Conservation (phyloP, 2,888 invertebrate genomes). For the Caenorhabditis zanzibari region DNA sequence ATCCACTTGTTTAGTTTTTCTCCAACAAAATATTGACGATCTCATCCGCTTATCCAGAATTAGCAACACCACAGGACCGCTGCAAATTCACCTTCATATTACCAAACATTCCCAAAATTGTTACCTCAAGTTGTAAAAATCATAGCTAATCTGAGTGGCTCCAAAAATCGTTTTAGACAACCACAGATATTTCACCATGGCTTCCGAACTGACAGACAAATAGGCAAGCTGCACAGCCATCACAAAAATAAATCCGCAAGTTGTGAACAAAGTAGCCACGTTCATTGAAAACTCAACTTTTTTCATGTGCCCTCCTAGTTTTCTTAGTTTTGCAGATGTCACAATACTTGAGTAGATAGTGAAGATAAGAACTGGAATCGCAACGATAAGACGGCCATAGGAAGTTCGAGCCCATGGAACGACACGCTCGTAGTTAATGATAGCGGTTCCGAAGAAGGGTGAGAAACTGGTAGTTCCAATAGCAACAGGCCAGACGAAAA, state of each 20-base stretch:
- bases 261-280: constrained; percentile 20
- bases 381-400: constrained; percentile 1
- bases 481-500: constrained; percentile 7
- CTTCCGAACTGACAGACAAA: neutral
- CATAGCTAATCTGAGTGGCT: constrained; percentile 11
- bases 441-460: constrained; percentile 2
- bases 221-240: constrained; percentile 4
- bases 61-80: constrained; percentile 7
- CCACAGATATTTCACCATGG: neutral
- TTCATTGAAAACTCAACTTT: constrained; percentile 29
- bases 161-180: neutral
- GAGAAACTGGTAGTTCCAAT: constrained; percentile 12
- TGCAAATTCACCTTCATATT: neutral
- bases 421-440: constrained; percentile 9
- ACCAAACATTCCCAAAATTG: neutral
- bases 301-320: constrained; percentile 26
- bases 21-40: neutral
- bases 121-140: constrained; percentile 22
- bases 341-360: constrained; percentile 18
- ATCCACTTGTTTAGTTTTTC: neutral
- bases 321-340: constrained; percentile 6
- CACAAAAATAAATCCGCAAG: constrained; percentile 12
- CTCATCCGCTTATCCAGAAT: constrained; percentile 18
- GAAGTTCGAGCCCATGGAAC: constrained; percentile 26
- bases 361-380: constrained; percentile 6